phyloP scores from a whole-genome alignment of 2,113 vertebrate species.

The Pleuronectes platessa region DNA sequence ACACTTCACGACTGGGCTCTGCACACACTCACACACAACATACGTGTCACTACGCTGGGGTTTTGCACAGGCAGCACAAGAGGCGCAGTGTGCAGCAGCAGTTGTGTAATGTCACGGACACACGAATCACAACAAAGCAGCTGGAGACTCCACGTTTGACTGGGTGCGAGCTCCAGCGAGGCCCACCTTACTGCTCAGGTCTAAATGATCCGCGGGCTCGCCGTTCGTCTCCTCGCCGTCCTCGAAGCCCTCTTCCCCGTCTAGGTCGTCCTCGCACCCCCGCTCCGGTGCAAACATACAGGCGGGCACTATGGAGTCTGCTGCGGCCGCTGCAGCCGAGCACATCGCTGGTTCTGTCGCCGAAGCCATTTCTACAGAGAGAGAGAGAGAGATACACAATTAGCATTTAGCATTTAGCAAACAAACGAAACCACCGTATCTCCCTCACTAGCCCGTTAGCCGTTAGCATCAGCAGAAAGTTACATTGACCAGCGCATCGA shows the following conservation, averaged over 20 bases:
- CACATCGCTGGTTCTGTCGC: slow-evolving; percentile 58
- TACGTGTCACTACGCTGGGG: slow-evolving; percentile 69
- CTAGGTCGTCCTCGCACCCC: slow-evolving; percentile 76
- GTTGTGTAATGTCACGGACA: background rate
- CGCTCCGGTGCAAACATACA: slow-evolving; percentile 91
- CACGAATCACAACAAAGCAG: background rate
- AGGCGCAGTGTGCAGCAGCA: background rate
- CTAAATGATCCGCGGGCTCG: slow-evolving; percentile 85
- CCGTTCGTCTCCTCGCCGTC: slow-evolving; percentile 79
- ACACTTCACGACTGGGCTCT: background rate
- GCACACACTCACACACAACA: slow-evolving; percentile 19
- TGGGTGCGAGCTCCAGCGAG: slow-evolving; percentile 16
- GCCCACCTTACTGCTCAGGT: slow-evolving; percentile 94
- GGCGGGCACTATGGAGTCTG: slow-evolving; percentile 87
- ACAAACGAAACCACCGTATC: background rate
- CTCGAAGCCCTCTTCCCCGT: slow-evolving; percentile 58
- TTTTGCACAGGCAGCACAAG: slow-evolving; percentile 25
- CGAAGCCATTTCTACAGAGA: slow-evolving; percentile 74
- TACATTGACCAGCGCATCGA: background rate
- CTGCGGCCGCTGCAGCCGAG: slow-evolving; percentile 59
- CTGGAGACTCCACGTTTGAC: fast-evolving
- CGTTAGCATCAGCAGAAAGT: slow-evolving; percentile 22
- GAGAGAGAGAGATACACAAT: background rate
- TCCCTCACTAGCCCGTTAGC: slow-evolving; percentile 12
- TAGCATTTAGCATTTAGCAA: background rate